Percentiles rank a stretch among this genome's conserved stretches.
Conservation (phyloP, 2,888 invertebrate species). For the Uloborus plumipes region DNA sequence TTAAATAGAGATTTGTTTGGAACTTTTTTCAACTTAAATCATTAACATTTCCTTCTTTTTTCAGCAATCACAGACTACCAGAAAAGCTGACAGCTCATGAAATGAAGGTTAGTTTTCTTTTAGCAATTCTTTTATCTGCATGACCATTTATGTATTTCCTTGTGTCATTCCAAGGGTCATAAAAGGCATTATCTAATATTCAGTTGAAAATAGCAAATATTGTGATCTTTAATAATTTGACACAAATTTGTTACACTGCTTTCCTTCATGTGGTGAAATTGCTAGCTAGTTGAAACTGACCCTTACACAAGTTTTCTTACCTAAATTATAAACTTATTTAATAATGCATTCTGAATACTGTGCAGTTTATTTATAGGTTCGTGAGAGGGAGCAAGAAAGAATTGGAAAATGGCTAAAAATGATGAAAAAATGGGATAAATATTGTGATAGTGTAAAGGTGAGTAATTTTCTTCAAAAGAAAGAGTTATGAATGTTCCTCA, state of each 20-base stretch:
- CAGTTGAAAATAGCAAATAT: no score
- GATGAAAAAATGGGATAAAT: slow-evolving; percentile 86
- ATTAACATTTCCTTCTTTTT: slow-evolving; percentile 61
- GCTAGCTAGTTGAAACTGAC: no score
- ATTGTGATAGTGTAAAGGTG: slow-evolving; percentile 69
- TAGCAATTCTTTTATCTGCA: no score
- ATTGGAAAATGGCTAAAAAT: slow-evolving; percentile 98
- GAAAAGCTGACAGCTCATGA: slow-evolving; percentile 72
- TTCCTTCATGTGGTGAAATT: no score
- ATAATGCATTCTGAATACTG: background rate
- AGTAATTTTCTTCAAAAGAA: background rate
- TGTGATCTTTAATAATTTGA: no score
- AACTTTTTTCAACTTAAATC: background rate
- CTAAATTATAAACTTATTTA: background rate
- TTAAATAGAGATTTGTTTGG: no score
- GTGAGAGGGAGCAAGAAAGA: slow-evolving; percentile 88
- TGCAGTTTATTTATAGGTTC: slow-evolving; percentile 73
- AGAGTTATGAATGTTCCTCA: background rate
- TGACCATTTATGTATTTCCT: no score
- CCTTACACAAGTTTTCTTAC: background rate
- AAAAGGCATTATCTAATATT: no score
- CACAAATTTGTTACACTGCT: no score
- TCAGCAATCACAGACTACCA: slow-evolving; percentile 83
- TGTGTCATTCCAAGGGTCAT: no score
- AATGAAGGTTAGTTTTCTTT: slow-evolving; percentile 65